phyloP scores from a whole-genome alignment of 2,113 vertebrate genomes.

The Edolisoma coerulescens region DNA sequence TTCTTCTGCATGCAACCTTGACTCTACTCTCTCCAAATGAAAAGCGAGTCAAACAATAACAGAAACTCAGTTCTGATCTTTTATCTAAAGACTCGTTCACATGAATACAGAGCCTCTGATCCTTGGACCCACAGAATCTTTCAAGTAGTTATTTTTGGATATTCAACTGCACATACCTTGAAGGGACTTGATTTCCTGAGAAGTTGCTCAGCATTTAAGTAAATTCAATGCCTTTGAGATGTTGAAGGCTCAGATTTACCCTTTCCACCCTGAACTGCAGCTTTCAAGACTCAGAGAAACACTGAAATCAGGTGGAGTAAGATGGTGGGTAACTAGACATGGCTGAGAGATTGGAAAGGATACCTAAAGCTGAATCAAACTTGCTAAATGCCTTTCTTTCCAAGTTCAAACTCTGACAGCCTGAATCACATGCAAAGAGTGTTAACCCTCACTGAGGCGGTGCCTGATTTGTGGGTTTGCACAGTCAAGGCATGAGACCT shows the following conservation, averaged over 20 bases:
- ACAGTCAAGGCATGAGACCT: not conserved
- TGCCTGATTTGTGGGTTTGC: not conserved
- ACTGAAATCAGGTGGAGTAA: not conserved
- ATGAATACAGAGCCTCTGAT: not conserved
- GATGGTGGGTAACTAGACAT: not conserved
- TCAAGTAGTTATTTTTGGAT: not conserved
- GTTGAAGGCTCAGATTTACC: not conserved
- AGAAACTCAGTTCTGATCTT: not conserved
- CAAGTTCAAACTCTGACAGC: not conserved
- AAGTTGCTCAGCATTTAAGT: not conserved
- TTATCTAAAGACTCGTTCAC: not conserved
- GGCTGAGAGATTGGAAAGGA: not conserved
- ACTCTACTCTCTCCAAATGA: not conserved
- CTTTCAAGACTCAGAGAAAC: not conserved
- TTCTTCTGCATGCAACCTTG: not conserved
- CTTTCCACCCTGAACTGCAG: not conserved
- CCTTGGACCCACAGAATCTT: not conserved
- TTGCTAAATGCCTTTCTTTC: not conserved
- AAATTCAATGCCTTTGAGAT: not conserved
- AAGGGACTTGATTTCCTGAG: constrained; percentile 15
- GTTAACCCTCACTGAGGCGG: not conserved
- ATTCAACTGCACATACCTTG: not conserved
- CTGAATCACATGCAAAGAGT: not conserved
- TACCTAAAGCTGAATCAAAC: not conserved
- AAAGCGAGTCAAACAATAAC: not conserved